Base-by-base conservation (phyloP, 2,797 vertebrate genomes). In the Acestrorhynchus altus region DNA sequence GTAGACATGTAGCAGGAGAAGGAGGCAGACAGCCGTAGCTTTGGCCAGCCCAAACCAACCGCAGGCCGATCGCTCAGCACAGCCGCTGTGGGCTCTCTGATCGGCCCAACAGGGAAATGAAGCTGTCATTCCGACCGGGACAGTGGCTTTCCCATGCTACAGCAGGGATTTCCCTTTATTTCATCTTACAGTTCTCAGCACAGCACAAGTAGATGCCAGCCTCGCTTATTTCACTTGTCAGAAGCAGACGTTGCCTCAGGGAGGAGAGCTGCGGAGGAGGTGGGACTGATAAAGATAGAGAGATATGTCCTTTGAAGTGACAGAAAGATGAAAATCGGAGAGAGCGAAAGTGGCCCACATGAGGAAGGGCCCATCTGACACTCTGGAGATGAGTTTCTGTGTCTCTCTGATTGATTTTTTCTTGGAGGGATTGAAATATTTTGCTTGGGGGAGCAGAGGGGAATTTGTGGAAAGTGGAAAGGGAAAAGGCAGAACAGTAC, bases 241-340 rank as follows among this genome's bases (percentile, higher is more conserved):
- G 26, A 8, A 57, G 54, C 26, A 57, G 22, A 26, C 26, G 24
- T 24, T 28, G 11, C 22, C 54, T 57, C 54, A 3, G 7, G 52
- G 8, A 13, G 46, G 54, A 12, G 24, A 4, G 12, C 54, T 22
- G 54, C 3, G 22, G 28, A 26, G 24, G 54, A 28, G 54, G 12
- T 26, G 3, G 12, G 59, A 71, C 49, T 75, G 72, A 81, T 84
- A 72, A 79, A 79, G 78, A 83, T 70, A 64, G 77, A 81, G 80
- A 22, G 54, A 70, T 22, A 12, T 72, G 74, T 75, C 73, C 49
- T 81, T 74, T 69, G 20, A 76, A 81, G 67, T 72, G 74, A 69
- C 54, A 73, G 56, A 70, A 39, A 61, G 40, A 47, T 57, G 46
- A 79, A 69, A 72, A 75, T 63, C 26, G 0, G 20, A 76, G 49